A percentile compares a stretch with the other conserved stretches of the same genome.
These are phyloP conservation scores for Cryptotis parvus DNA, from an alignment of 2,113 vertebrate genomes.

Conservation along the genomic window DNA sequence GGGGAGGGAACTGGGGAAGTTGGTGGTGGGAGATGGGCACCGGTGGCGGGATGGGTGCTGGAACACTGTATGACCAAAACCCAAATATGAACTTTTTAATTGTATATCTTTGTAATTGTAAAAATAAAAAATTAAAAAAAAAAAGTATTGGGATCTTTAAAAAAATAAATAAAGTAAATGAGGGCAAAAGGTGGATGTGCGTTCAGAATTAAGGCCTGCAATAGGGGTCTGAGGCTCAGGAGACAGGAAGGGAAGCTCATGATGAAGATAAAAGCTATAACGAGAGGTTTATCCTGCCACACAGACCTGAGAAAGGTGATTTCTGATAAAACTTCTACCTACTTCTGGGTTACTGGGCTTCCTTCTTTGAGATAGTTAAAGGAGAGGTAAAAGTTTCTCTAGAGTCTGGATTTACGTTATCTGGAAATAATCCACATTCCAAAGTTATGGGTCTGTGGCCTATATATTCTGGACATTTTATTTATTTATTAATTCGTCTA, in stretches of 20 bases:
- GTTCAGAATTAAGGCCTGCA: neutral
- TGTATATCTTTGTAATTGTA: no score
- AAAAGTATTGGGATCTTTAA: no score
- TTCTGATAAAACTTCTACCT: neutral
- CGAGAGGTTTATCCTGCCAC: neutral
- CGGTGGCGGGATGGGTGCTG: no score
- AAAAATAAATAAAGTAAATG: neutral
- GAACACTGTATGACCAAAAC: no score
- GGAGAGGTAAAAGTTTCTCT: neutral
- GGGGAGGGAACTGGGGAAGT: no score
- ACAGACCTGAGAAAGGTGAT: neutral
- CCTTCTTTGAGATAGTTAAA: neutral
- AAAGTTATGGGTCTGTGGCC: neutral
- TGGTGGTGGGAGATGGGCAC: no score
- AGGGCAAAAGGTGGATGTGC: neutral
- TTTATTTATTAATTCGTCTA: no score
- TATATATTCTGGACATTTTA: neutral
- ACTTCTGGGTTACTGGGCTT: neutral
- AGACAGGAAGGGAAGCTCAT: neutral
- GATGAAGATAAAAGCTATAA: neutral
- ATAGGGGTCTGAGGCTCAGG: neutral
- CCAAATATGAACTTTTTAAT: no score
- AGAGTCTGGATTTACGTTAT: neutral
- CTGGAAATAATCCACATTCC: neutral
- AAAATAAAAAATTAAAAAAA: no score